Conservation (phyloP, 2,113 vertebrate genomes). For the Acanthisitta chloris region DNA sequence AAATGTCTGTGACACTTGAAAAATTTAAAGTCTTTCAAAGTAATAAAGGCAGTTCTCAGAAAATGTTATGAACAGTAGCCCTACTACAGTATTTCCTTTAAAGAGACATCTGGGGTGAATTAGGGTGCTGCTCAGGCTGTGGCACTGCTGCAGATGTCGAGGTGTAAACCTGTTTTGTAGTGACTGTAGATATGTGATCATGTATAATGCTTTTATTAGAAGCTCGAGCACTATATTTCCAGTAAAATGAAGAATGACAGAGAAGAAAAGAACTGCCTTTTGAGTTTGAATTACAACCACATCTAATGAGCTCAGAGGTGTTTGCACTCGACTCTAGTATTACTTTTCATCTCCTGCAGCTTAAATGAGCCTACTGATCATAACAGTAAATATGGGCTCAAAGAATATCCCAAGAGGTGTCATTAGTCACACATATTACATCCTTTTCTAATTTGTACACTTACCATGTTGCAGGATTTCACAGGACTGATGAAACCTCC, state of each 20-base stretch:
- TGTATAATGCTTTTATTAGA: slow-evolving; percentile 71
- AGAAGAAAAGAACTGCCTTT: slow-evolving; percentile 71
- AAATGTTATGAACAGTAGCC: slow-evolving; percentile 40
- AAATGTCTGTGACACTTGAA: slow-evolving; percentile 19
- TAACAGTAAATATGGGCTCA: slow-evolving; percentile 74
- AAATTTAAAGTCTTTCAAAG: slow-evolving; percentile 21
- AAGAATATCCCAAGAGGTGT: slow-evolving; percentile 77
- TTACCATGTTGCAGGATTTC: slow-evolving; percentile 69
- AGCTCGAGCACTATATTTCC: slow-evolving; percentile 68
- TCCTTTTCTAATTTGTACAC: slow-evolving; percentile 82
- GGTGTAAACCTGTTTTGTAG: slow-evolving; percentile 76
- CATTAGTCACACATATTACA: slow-evolving; percentile 80
- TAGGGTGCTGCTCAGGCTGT: slow-evolving; percentile 58
- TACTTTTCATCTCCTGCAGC: slow-evolving; percentile 76
- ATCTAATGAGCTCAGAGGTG: slow-evolving; percentile 75
- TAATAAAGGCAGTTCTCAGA: slow-evolving; percentile 30
- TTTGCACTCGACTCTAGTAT: slow-evolving; percentile 70
- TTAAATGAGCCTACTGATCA: slow-evolving; percentile 74
- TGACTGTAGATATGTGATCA: slow-evolving; percentile 65
- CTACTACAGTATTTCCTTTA: slow-evolving; percentile 59
- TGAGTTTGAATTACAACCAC: slow-evolving; percentile 76
- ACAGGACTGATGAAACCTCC: slow-evolving; percentile 77
- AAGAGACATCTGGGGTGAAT: slow-evolving; percentile 76
- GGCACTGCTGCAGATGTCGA: slow-evolving; percentile 61
- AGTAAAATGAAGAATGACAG: slow-evolving; percentile 74